Conservation (phyloP, 2,888 invertebrate species). For the Sesia apiformis region DNA sequence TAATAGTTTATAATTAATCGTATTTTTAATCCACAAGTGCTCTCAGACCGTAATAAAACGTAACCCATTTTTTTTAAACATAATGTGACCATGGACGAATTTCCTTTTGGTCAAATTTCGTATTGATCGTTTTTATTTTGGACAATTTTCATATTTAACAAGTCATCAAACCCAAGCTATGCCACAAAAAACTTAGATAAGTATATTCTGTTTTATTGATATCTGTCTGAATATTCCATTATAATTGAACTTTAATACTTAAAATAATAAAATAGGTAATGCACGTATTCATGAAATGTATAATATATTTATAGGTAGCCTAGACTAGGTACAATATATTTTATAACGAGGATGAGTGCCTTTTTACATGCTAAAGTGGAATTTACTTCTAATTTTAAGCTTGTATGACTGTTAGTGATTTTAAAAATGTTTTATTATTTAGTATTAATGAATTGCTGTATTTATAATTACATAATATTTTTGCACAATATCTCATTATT, state of each 20-base stretch:
- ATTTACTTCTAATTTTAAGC: slow-evolving; percentile 37
- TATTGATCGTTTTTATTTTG: too few relatives aligned
- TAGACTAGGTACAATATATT: neutral
- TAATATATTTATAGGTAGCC: slow-evolving; percentile 4
- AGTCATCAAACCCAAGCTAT: too few relatives aligned
- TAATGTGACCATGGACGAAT: too few relatives aligned
- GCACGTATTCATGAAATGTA: neutral
- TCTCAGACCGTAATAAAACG: too few relatives aligned
- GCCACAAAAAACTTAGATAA: slow-evolving; percentile 9
- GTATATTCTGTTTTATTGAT: slow-evolving; percentile 20
- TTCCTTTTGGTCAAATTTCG: too few relatives aligned
- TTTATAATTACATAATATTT: slow-evolving; percentile 65
- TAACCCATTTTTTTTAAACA: too few relatives aligned
- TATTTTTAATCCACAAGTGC: too few relatives aligned
- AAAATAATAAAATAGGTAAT: neutral
- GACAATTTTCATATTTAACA: too few relatives aligned
- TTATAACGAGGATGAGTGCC: slow-evolving; percentile 60
- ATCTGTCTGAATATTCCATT: slow-evolving; percentile 27
- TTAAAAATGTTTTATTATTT: slow-evolving; percentile 46
- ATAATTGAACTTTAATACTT: slow-evolving; percentile 7
- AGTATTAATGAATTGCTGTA: slow-evolving; percentile 38
- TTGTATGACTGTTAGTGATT: slow-evolving; percentile 60
- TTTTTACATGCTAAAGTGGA: slow-evolving; percentile 47
- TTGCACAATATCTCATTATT: slow-evolving; percentile 45
- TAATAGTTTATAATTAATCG: too few relatives aligned